A percentile compares a stretch with the other conserved stretches of the same genome.
These are phyloP conservation scores for Trissoscelio sp. DNA, from an alignment of 2,888 invertebrate species.

Conservation along the genomic window DNA sequence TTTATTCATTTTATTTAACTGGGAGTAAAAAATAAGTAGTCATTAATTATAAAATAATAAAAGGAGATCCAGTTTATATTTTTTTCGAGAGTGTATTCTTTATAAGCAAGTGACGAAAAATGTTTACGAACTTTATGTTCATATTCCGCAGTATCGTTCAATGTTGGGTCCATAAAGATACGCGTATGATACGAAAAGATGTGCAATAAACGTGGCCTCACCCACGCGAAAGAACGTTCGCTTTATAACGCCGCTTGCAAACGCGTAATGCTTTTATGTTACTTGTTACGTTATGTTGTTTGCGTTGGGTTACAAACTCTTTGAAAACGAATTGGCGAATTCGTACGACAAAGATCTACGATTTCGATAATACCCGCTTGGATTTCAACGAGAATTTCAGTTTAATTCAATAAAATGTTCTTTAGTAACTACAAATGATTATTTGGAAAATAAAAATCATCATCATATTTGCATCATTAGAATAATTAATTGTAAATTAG, in stretches of 20 bases:
- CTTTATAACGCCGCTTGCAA: slow-evolving; percentile 51
- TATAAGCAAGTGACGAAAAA: slow-evolving; percentile 1
- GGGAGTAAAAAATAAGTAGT: too few species aligned
- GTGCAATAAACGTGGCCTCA: slow-evolving; percentile 59
- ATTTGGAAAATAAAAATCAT: not conserved
- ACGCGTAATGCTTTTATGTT: slow-evolving; percentile 57
- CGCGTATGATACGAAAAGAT: slow-evolving; percentile 43
- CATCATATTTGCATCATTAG: too few species aligned
- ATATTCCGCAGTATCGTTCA: slow-evolving; percentile 29
- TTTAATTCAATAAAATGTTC: not conserved
- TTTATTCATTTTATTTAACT: too few species aligned
- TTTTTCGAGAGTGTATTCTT: too few species aligned
- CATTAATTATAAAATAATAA: too few species aligned
- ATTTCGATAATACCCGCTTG: slow-evolving; percentile 1
- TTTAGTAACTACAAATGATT: not conserved
- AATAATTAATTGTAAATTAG: too few species aligned
- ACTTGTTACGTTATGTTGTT: slow-evolving; percentile 51
- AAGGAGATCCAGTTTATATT: too few species aligned
- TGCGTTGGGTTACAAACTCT: slow-evolving; percentile 8
- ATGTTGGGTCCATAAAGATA: slow-evolving; percentile 32
- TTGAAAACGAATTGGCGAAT: slow-evolving; percentile 38
- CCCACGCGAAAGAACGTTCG: slow-evolving; percentile 55
- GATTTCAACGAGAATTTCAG: slow-evolving; percentile 3
- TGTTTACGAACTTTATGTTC: slow-evolving; percentile 30
- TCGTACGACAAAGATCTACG: slow-evolving; percentile 47